Evolutionary conservation across 1,140 invertebrate genomes (phyloP).

Genomic region (Anthonomus grandis): DNA sequence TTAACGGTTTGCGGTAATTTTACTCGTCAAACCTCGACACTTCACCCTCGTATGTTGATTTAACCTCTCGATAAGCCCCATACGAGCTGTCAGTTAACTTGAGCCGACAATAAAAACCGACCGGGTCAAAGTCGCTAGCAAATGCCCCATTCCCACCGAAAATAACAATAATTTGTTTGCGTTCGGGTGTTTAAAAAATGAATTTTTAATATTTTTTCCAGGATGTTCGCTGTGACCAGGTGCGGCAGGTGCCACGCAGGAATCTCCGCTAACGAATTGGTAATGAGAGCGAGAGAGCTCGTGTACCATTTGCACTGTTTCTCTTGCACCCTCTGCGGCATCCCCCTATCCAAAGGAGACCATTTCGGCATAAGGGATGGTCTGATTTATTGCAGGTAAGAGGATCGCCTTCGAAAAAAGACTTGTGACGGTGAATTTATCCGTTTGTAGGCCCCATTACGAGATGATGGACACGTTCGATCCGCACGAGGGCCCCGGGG

Average conservation of each 20-base stretch:
- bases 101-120: too few species aligned
- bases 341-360: conserved; percentile 76
- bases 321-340: conserved; percentile 80
- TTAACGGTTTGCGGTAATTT: too few species aligned
- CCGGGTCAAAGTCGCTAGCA: too few species aligned
- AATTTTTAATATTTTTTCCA: too few species aligned
- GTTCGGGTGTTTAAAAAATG: too few species aligned
- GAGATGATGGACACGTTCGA: conserved; percentile 57
- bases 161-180: too few species aligned
- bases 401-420: conserved; percentile 10
- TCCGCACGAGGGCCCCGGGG: conserved; percentile 40
- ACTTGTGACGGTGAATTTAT: conserved; percentile 14
- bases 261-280: conserved; percentile 85
- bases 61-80: too few species aligned
- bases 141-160: too few species aligned
- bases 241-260: conserved; percentile 81
- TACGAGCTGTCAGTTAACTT: too few species aligned
- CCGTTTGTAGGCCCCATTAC: conserved; percentile 59
- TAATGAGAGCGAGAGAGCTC: conserved; percentile 84
- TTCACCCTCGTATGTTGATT: too few species aligned
- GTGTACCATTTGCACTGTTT: conserved; percentile 92
- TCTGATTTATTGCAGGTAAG: conserved; percentile 70
- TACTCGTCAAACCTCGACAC: too few species aligned
- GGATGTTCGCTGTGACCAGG: conserved; percentile 73
- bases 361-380: conserved; percentile 83